Percentiles rank a stretch among this genome's conserved stretches.
These are phyloP conservation scores for Zaprionus obscuricornis DNA, from an alignment of 2,888 invertebrate species.

Conservation along the genomic window DNA sequence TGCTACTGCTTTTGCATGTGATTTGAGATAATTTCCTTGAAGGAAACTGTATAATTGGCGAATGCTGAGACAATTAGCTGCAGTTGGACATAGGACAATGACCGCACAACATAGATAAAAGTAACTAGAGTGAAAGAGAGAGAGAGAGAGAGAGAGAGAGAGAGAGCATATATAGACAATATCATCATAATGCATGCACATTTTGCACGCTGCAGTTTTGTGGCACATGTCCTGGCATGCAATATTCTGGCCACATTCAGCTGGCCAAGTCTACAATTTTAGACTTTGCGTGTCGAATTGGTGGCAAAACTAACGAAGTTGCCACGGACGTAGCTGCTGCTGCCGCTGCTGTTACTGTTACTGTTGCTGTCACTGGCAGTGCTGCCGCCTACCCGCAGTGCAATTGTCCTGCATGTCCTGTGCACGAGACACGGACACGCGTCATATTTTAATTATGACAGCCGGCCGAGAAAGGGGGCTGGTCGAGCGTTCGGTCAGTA, in stretches of 20 bases:
- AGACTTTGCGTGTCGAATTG: conserved; percentile 69
- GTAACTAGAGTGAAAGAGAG: no score
- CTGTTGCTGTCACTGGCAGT: no score
- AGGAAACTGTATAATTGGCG: conserved; percentile 67
- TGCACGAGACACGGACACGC: conserved; percentile 68
- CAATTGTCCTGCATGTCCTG: conserved; percentile 54
- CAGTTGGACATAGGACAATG: conserved; percentile 60
- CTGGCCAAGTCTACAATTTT: conserved; percentile 28
- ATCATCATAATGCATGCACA: conserved; percentile 31
- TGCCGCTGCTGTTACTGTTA: neutral
- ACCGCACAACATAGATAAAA: conserved; percentile 26
- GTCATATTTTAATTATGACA: conserved; percentile 79
- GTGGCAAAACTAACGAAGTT: conserved; percentile 37
- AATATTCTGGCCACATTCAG: no score
- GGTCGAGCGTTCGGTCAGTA: conserved; percentile 38
- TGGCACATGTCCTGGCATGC: conserved; percentile 39
- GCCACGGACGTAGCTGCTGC: conserved; percentile 17
- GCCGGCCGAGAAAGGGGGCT: conserved; percentile 54
- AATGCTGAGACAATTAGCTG: conserved; percentile 58
- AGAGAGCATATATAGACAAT: neutral
- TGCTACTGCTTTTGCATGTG: conserved; percentile 33
- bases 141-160: no score
- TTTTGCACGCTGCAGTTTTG: conserved; percentile 39
- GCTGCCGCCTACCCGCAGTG: conserved; percentile 48
- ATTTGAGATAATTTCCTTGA: conserved; percentile 61